Conservation (phyloP, 2,888 invertebrate species). For the Leptopterna dolabrata region DNA sequence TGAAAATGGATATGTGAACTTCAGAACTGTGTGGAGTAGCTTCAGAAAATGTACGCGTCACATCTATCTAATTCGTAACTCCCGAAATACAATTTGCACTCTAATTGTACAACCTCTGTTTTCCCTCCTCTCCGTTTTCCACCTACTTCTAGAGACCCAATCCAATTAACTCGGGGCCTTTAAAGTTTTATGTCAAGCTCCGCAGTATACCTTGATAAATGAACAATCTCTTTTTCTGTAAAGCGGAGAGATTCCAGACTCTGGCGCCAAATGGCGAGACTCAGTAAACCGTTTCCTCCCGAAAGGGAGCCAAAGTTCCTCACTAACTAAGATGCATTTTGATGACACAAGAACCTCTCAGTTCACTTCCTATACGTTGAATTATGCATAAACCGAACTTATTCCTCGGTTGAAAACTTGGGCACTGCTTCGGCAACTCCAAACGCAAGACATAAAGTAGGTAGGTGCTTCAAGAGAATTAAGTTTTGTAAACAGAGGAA, state of each 20-base stretch:
- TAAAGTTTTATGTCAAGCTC: constrained; percentile 36
- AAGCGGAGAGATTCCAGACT: constrained; percentile 18
- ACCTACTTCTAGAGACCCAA: constrained; percentile 38
- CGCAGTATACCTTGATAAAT: constrained; percentile 18
- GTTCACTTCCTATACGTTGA: constrained; percentile 46
- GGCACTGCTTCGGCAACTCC: not conserved
- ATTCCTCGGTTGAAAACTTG: constrained; percentile 30
- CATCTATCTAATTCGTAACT: too few relatives aligned
- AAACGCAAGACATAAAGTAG: constrained; percentile 9
- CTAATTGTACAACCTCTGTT: constrained; percentile 41
- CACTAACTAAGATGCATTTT: constrained; percentile 41
- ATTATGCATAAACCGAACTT: constrained; percentile 45
- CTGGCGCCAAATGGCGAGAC: not conserved
- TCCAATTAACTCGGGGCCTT: constrained; percentile 40
- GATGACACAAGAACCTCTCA: constrained; percentile 45
- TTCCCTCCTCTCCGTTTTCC: not conserved
- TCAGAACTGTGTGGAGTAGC: not conserved
- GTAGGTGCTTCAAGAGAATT: not conserved
- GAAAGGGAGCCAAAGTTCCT: constrained; percentile 5
- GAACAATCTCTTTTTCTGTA: constrained; percentile 41
- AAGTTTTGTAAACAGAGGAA: constrained; percentile 3
- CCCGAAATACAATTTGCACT: constrained; percentile 35
- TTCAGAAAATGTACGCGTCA: not conserved
- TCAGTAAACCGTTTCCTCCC: not conserved
- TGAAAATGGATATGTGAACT: not conserved